Conservation (phyloP, 2,888 invertebrate genomes). For the Galeruca laticollis region DNA sequence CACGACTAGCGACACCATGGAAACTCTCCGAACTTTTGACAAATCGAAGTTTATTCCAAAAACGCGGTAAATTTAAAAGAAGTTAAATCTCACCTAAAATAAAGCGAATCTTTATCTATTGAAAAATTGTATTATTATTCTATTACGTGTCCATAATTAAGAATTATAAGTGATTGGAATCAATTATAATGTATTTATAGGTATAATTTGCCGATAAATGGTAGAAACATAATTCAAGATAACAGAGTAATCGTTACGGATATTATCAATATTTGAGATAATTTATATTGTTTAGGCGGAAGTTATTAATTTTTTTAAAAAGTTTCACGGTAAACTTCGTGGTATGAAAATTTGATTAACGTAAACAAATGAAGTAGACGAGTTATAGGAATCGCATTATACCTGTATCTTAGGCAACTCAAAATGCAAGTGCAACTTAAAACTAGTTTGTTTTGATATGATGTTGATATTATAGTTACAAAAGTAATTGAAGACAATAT, state of each 20-base stretch:
- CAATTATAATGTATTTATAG: not conserved
- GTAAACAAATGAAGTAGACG: not conserved
- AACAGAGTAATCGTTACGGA: not conserved
- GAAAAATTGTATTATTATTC: not conserved
- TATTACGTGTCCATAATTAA: not conserved
- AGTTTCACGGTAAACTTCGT: not conserved
- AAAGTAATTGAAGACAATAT: too few relatives aligned
- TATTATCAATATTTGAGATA: not conserved
- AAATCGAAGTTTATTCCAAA: constrained; percentile 40
- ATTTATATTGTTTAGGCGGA: not conserved
- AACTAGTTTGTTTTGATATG: too few relatives aligned
- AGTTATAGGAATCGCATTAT: not conserved
- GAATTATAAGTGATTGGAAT: not conserved
- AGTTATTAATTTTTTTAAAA: not conserved
- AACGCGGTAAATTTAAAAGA: constrained; percentile 39
- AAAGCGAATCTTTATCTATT: not conserved
- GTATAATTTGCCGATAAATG: not conserved
- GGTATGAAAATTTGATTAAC: not conserved
- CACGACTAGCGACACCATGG: constrained; percentile 53
- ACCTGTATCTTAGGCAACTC: not conserved
- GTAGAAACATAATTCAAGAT: not conserved
- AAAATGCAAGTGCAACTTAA: too few relatives aligned
- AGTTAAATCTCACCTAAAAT: not conserved
- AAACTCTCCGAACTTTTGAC: constrained; percentile 44
- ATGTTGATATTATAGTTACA: too few relatives aligned